A percentile compares a stretch with the other conserved stretches of the same genome.
These are phyloP conservation scores for Xiphophorus birchmanni DNA, from an alignment of 2,797 vertebrate genomes.

Conservation along the genomic window DNA sequence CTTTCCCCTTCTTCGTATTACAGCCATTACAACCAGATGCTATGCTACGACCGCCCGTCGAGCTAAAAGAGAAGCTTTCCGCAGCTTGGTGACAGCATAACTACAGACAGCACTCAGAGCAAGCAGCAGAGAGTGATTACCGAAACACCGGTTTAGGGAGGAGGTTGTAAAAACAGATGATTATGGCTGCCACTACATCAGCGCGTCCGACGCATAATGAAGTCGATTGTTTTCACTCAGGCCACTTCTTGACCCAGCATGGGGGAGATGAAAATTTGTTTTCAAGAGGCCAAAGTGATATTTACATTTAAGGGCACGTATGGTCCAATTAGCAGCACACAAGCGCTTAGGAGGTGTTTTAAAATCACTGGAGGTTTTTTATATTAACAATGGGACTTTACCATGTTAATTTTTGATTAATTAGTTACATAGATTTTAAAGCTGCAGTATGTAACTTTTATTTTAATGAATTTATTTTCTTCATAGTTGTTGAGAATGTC, in stretches of 20 bases:
- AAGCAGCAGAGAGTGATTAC: constrained; percentile 2
- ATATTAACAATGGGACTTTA: too few relatives aligned
- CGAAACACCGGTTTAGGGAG: neutral
- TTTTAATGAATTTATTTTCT: too few relatives aligned
- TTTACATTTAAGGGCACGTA: neutral
- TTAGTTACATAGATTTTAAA: too few relatives aligned
- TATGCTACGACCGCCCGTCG: neutral
- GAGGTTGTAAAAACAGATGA: neutral
- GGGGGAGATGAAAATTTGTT: neutral
- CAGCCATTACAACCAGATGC: neutral
- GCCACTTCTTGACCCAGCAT: neutral
- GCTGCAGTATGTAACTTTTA: too few relatives aligned
- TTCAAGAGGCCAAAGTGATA: neutral
- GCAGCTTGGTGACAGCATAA: neutral
- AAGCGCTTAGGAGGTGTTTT: neutral
- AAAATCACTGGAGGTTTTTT: too few relatives aligned
- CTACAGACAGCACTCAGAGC: neutral
- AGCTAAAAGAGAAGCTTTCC: neutral
- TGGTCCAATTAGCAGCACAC: neutral
- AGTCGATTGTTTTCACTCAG: neutral
- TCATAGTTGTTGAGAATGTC: too few relatives aligned
- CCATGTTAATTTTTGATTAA: too few relatives aligned
- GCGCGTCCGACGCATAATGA: neutral
- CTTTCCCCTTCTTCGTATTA: neutral
- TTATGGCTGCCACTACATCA: neutral